Percentiles rank a stretch among this genome's conserved stretches.
These are phyloP conservation scores for Synanthedon formicaeformis DNA, from an alignment of 2,888 invertebrate genomes.

Conservation along the genomic window DNA sequence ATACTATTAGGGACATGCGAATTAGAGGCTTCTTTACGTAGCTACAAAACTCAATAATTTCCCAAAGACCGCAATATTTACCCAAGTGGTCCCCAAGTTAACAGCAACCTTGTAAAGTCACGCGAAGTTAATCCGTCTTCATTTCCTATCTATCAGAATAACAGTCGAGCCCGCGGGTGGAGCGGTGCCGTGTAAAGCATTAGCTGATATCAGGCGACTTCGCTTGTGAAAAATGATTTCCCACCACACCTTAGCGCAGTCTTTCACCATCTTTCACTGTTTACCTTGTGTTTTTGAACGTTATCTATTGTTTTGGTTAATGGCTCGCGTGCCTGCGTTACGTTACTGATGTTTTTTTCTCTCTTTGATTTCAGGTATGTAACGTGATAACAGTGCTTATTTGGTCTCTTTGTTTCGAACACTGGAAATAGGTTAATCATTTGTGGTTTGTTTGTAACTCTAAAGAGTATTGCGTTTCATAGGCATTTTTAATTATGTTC, in stretches of 20 bases:
- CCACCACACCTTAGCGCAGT: constrained; percentile 53
- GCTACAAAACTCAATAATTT: constrained; percentile 5
- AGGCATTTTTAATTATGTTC: too few species aligned
- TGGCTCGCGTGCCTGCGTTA: constrained; percentile 45
- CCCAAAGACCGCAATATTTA: constrained; percentile 29
- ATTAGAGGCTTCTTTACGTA: neutral
- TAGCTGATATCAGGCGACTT: constrained; percentile 57
- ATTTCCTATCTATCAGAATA: constrained; percentile 68
- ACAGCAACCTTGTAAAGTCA: constrained; percentile 47
- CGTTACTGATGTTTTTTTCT: constrained; percentile 39
- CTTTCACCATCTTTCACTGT: constrained; percentile 53
- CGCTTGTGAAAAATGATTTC: constrained; percentile 64
- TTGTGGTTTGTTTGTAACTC: too few species aligned
- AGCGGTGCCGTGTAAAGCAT: constrained; percentile 40
- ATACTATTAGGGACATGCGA: too few species aligned
- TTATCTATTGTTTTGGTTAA: constrained; percentile 45
- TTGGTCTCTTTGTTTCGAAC: too few species aligned
- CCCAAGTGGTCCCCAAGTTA: constrained; percentile 20
- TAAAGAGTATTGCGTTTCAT: too few species aligned
- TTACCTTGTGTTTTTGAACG: constrained; percentile 45
- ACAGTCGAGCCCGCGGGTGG: constrained; percentile 33
- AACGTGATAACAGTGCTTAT: constrained; percentile 4
- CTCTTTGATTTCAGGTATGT: constrained; percentile 48
- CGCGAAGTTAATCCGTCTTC: constrained; percentile 67
- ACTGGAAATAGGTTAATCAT: too few species aligned